Conservation (phyloP, 2,113 vertebrate species). For the Suricata suricatta region DNA sequence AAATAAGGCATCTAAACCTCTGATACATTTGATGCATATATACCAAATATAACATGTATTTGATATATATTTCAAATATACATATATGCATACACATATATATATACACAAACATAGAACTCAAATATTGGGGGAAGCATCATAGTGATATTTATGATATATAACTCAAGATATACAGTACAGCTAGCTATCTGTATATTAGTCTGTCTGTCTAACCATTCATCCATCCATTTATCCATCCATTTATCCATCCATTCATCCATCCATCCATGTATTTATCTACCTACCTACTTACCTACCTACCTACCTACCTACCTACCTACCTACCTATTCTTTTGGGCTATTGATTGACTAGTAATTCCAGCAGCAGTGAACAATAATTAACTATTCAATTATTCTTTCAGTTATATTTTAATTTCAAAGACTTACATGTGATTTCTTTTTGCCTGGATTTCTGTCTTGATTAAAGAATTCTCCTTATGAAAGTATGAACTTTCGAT, state of each 20-base stretch:
- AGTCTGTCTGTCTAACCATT: not conserved
- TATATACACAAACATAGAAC: not conserved
- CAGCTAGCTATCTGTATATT: not conserved
- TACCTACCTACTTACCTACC: not conserved
- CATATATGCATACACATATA: not conserved
- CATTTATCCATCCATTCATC: not conserved
- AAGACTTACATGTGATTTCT: conserved; percentile 23
- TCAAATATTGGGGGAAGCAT: not conserved
- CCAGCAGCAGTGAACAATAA: not conserved
- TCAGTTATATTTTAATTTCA: conserved; percentile 27
- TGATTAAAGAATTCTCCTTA: conserved; percentile 23
- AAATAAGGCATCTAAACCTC: not conserved
- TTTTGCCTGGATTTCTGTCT: not conserved
- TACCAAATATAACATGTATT: not conserved
- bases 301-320: not conserved
- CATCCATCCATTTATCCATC: not conserved
- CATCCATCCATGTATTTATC: not conserved
- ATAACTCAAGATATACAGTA: not conserved
- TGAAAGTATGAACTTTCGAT: not conserved
- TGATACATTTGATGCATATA: not conserved
- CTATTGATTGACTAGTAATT: not conserved
- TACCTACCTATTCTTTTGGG: not conserved
- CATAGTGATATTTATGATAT: not conserved
- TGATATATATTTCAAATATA: not conserved
- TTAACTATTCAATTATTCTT: conserved; percentile 1